Evolutionary conservation across 2,797 vertebrate species (phyloP), one percentile per base, ranked within the genome.

Genomic region (Acrocephalus scirpaceus): DNA sequence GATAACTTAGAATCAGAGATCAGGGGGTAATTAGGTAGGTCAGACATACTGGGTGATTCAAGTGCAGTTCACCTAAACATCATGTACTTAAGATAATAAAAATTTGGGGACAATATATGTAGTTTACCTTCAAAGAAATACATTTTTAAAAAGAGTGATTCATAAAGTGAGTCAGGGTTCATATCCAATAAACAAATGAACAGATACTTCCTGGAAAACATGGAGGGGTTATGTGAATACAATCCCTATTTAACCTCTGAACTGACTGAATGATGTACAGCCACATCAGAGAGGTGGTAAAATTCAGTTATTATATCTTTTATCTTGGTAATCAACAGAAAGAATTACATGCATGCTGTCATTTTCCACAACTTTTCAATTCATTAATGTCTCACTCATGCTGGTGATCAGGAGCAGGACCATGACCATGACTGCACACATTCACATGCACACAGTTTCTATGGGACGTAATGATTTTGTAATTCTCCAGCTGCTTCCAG

Each of bases 401-500:
- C 32, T 75, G 25, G 8, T 54, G 61, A 71, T 29, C 42, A n/a
- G 76, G 34, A 90, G 18, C 82, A 50, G 0, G 25, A 66, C 21
- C 45, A 27, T 5, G 45, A 67, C 76, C 67, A 16, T 5, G 47
- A 76, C 75, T 22, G 6, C 62, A 36, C n/a, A 34, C 26, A 32
- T 69, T 73, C 50, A 76, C 27, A 50, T 1, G 17, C 44, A 69
- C 34, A 58, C 48, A 79, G 73, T 18, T 78, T 95, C 71, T 54
- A 4, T 16, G 42, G 32, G 57, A 86, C n/a, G 16, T 12, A 51
- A n/a, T 30, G 69, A 53, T 75, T 90, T 69, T 88, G 32, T 65
- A 84, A 91, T 58, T 73, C 67, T 95, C 72, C 69, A 93, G 71
- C 62, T 95, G 82, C 87, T 94, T 90, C 70, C 75, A 83, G 53